Conservation (phyloP, 2,113 vertebrate genomes). For the Phylloscopus trochiloides region DNA sequence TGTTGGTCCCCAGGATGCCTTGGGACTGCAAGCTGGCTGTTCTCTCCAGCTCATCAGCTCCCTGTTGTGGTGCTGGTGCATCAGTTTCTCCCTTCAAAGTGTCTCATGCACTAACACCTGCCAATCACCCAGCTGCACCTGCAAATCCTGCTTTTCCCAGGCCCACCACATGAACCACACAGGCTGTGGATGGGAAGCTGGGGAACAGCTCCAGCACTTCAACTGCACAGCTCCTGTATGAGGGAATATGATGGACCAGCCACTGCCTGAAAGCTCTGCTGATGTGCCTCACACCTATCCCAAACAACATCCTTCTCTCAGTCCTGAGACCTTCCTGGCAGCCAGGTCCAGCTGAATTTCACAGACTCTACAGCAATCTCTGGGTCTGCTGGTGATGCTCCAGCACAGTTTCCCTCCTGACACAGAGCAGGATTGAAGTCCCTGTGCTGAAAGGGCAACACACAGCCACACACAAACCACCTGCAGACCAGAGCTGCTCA, state of each 20-base stretch:
- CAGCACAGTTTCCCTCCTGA: background rate
- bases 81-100: background rate
- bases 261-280: background rate
- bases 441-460: background rate
- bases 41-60: background rate
- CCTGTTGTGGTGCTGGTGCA: background rate
- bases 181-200: background rate
- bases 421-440: background rate
- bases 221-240: background rate
- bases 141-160: background rate
- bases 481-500: background rate
- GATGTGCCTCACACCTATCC: background rate
- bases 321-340: background rate
- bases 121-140: background rate
- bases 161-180: background rate
- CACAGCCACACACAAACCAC: fast-evolving
- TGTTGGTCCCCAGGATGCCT: background rate
- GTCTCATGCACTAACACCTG: background rate
- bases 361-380: background rate
- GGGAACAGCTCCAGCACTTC: background rate
- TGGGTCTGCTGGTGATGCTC: background rate
- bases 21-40: background rate
- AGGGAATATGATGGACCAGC: background rate
- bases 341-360: background rate
- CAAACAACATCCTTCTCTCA: background rate